Percentiles rank a stretch among this genome's conserved stretches.
Conservation (phyloP, 2,888 invertebrate genomes). For the Sceliomorpha sp. region DNA sequence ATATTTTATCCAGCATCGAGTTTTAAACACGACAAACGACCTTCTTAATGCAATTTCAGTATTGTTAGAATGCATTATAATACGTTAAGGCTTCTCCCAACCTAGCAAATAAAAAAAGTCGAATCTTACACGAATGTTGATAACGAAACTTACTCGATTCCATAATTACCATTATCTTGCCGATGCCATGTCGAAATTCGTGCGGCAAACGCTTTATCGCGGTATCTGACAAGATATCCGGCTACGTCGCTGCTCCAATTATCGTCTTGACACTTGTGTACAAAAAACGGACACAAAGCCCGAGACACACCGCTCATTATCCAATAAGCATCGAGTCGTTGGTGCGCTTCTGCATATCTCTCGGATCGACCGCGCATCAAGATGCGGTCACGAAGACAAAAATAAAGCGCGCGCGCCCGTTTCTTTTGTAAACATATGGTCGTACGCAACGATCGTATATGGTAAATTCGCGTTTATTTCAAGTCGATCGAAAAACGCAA, state of each 20-base stretch:
- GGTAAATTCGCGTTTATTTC: too few relatives aligned
- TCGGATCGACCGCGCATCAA: slow-evolving; percentile 26
- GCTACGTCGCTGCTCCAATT: slow-evolving; percentile 14
- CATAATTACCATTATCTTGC: slow-evolving; percentile 15
- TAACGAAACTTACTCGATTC: slow-evolving; percentile 5
- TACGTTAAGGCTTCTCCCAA: too few relatives aligned
- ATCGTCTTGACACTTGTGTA: slow-evolving; percentile 34
- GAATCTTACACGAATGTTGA: slow-evolving; percentile 17
- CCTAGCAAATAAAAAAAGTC: slow-evolving; percentile 1
- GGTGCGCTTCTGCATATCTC: slow-evolving; percentile 3
- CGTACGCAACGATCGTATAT: neutral
- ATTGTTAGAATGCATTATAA: too few relatives aligned
- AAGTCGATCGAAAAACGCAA: too few relatives aligned
- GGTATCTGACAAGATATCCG: slow-evolving; percentile 28
- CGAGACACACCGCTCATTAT: slow-evolving; percentile 23
- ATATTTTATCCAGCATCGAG: too few relatives aligned
- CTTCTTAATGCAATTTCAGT: too few relatives aligned
- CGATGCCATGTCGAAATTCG: slow-evolving; percentile 3
- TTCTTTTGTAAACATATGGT: slow-evolving; percentile 5
- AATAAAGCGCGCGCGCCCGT: slow-evolving; percentile 11
- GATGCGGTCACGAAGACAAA: slow-evolving; percentile 29
- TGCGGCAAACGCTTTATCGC: slow-evolving; percentile 21
- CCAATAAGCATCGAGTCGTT: slow-evolving; percentile 14
- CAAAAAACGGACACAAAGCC: slow-evolving; percentile 9
- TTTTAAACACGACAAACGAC: too few relatives aligned